These are phyloP conservation scores for Melanargia galathea DNA, from an alignment of 2,888 invertebrate species.

Conservation along the genomic window DNA sequence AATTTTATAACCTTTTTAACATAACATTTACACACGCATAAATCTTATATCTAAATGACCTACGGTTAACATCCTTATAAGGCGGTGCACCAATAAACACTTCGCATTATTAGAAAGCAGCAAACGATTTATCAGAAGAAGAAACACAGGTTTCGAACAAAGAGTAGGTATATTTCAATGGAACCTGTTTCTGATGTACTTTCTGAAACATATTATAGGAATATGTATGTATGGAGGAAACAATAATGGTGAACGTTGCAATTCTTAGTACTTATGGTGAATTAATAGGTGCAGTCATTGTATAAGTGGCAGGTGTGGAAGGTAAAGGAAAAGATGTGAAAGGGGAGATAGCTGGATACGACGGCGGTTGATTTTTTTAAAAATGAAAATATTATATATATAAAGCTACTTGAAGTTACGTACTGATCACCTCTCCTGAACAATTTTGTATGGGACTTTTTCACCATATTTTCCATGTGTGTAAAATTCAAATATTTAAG, in stretches of 20 bases:
- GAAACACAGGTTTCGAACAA: slow-evolving; percentile 62
- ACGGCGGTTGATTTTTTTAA: slow-evolving; percentile 1
- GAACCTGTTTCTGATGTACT: slow-evolving; percentile 59
- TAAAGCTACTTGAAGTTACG: too few species aligned
- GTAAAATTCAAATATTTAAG: too few species aligned
- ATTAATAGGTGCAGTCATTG: background rate
- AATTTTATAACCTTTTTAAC: slow-evolving; percentile 30
- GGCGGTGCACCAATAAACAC: slow-evolving; percentile 47
- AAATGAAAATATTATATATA: background rate
- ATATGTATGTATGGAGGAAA: slow-evolving; percentile 1
- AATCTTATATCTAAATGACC: slow-evolving; percentile 29
- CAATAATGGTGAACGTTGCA: slow-evolving; percentile 1
- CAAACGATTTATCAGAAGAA: slow-evolving; percentile 70
- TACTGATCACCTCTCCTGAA: too few species aligned
- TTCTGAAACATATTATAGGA: slow-evolving; percentile 8
- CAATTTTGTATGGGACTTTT: too few species aligned
- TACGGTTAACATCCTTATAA: slow-evolving; percentile 28
- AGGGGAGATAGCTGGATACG: slow-evolving; percentile 7
- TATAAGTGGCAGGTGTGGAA: slow-evolving; percentile 10
- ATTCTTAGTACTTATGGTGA: slow-evolving; percentile 6
- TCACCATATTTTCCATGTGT: too few species aligned
- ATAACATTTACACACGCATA: slow-evolving; percentile 22
- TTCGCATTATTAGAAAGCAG: slow-evolving; percentile 67
- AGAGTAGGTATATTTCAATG: slow-evolving; percentile 58
- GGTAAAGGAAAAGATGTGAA: slow-evolving; percentile 13